Evolutionary conservation across 2,797 vertebrate species (phyloP).

Genomic region (Naso thynnoides): DNA sequence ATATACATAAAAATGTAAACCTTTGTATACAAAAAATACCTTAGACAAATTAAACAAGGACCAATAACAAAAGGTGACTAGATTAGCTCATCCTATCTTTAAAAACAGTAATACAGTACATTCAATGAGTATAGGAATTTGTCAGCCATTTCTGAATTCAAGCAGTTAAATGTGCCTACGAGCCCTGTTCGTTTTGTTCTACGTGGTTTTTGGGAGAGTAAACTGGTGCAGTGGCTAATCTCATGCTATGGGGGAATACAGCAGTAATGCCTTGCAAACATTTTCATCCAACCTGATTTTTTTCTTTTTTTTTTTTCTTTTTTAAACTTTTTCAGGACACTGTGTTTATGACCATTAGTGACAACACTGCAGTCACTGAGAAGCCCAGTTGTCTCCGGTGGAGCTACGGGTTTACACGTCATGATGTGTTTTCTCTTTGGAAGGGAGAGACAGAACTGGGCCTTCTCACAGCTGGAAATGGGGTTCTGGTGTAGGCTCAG

Average conservation of each 20-base stretch:
- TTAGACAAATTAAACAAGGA: slow-evolving; percentile 99
- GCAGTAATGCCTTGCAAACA: slow-evolving; percentile 72
- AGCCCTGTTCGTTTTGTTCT: slow-evolving; percentile 85
- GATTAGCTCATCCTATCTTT: slow-evolving; percentile 95
- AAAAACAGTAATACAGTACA: slow-evolving; percentile 99
- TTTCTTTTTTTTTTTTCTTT: not conserved
- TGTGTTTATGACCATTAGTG: slow-evolving; percentile 38
- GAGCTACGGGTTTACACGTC: slow-evolving; percentile 63
- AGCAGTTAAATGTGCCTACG: slow-evolving; percentile 84
- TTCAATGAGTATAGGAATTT: slow-evolving; percentile 99
- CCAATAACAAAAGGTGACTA: slow-evolving; percentile 99
- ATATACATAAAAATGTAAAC: slow-evolving; percentile 99
- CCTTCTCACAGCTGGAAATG: slow-evolving; percentile 72
- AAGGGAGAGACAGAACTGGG: slow-evolving; percentile 74
- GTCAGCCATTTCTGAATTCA: slow-evolving; percentile 89
- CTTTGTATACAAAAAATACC: slow-evolving; percentile 99
- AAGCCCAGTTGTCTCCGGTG: slow-evolving; percentile 57
- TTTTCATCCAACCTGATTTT: slow-evolving; percentile 52
- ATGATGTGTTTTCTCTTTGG: slow-evolving; percentile 71
- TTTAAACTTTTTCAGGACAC: slow-evolving; percentile 12
- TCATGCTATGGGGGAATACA: slow-evolving; percentile 83
- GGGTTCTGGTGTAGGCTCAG: slow-evolving; percentile 58
- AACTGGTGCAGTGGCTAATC: slow-evolving; percentile 82
- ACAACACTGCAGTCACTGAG: slow-evolving; percentile 43
- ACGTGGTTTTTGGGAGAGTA: slow-evolving; percentile 81